Evolutionary conservation across 2,113 vertebrate genomes (phyloP).

Genomic region (Paradoxurus hermaphroditus): DNA sequence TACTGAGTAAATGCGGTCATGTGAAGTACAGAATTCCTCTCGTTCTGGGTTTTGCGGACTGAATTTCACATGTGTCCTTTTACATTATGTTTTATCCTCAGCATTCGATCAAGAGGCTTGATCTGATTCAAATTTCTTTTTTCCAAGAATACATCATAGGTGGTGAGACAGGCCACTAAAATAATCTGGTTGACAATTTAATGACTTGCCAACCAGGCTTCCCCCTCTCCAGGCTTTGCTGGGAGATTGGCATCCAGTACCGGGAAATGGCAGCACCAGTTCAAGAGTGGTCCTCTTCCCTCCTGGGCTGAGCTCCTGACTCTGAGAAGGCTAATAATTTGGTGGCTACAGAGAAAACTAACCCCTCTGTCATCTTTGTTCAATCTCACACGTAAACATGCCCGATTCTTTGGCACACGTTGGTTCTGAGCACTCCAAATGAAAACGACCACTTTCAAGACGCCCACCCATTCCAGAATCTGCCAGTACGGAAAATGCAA

Average conservation of each 20-base stretch:
- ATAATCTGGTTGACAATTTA: background rate
- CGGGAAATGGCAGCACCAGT: fast-evolving
- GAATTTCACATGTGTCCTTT: background rate
- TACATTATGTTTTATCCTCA: background rate
- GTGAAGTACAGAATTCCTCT: background rate
- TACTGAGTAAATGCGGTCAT: background rate
- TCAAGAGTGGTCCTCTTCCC: fast-evolving
- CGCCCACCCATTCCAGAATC: background rate
- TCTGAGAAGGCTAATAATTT: background rate
- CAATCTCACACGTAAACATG: background rate
- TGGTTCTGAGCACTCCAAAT: background rate
- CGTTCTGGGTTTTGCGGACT: background rate
- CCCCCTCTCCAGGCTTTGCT: no score
- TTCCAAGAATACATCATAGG: background rate
- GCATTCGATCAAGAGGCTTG: background rate
- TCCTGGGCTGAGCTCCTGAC: background rate
- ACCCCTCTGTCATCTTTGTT: background rate
- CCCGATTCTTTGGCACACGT: background rate
- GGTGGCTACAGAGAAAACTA: background rate
- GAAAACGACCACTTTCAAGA: conserved; percentile 12
- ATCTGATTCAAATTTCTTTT: background rate
- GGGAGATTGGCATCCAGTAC: no score
- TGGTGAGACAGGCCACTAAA: background rate
- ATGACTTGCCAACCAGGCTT: background rate
- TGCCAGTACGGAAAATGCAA: background rate